Evolutionary conservation across 92 coral and sea anemone species (phyloP).

Genomic region (Zoanthus solanderi): DNA sequence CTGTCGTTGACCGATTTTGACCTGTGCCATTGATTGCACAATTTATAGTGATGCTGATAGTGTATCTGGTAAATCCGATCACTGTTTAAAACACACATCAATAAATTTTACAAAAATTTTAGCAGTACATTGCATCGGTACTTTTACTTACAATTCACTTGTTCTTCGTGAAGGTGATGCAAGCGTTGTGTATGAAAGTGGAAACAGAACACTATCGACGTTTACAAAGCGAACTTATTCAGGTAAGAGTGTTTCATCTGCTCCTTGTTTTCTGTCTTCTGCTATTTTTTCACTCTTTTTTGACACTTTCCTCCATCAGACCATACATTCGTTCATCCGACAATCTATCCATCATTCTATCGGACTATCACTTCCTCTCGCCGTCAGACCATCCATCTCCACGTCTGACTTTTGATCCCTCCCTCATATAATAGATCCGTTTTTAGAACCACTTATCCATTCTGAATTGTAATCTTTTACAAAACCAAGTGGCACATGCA

Average conservation of each 20-base stretch:
- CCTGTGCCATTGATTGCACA: too few relatives aligned
- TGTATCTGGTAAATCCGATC: too few relatives aligned
- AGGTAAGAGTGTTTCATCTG: constrained; percentile 47
- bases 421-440: neutral
- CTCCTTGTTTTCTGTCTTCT: neutral
- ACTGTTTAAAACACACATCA: too few relatives aligned
- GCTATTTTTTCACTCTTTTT: too few relatives aligned
- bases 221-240: constrained; percentile 81
- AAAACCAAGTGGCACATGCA: neutral
- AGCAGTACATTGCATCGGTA: neutral
- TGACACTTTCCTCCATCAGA: neutral
- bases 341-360: neutral
- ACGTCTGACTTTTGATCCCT: neutral
- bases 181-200: constrained; percentile 92
- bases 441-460: neutral
- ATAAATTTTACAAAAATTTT: too few relatives aligned
- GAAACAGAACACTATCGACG: constrained; percentile 98
- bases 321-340: neutral
- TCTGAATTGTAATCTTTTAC: neutral
- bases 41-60: too few relatives aligned
- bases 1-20: too few relatives aligned
- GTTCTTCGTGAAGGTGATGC: constrained; percentile 73
- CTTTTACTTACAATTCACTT: neutral
- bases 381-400: neutral
- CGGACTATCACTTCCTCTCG: neutral